Percentiles rank a stretch among this genome's conserved stretches.
These are phyloP conservation scores for Paracentrotus lividus DNA, from an alignment of 53 echinoderm and acorn worm genomes.

Conservation along the genomic window DNA sequence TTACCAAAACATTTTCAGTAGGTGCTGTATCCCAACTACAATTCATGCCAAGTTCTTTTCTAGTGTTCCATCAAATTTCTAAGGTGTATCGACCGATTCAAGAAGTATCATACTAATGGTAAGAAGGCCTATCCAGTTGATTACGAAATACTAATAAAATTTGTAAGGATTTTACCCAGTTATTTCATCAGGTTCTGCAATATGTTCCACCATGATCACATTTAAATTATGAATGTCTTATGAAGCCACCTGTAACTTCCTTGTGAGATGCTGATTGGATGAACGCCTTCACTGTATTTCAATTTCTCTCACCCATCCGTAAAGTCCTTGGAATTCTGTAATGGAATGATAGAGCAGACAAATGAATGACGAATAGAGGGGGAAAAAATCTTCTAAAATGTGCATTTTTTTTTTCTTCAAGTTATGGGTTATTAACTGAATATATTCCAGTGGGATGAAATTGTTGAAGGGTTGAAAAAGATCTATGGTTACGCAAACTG, in stretches of 20 bases:
- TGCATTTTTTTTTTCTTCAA: too few species aligned
- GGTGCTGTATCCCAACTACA: not conserved
- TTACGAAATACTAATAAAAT: too few species aligned
- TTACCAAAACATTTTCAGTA: not conserved
- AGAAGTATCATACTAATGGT: not conserved
- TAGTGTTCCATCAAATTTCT: not conserved
- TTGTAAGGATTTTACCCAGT: not conserved
- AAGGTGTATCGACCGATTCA: not conserved
- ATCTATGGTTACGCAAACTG: too few species aligned
- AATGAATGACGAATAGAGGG: too few species aligned
- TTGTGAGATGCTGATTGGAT: not conserved
- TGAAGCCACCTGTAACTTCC: not conserved
- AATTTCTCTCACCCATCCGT: too few species aligned
- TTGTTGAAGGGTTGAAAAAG: too few species aligned
- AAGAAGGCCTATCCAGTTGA: not conserved
- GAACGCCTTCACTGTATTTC: not conserved
- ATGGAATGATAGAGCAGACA: too few species aligned
- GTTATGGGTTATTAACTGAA: too few species aligned
- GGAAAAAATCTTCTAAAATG: too few species aligned
- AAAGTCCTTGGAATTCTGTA: too few species aligned
- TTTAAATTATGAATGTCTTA: not conserved
- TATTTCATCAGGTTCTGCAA: not conserved
- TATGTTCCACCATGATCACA: not conserved
- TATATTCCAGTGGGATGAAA: too few species aligned
- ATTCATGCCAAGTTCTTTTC: not conserved